Conservation (phyloP, 2,888 invertebrate species). For the Eurois occulta region DNA sequence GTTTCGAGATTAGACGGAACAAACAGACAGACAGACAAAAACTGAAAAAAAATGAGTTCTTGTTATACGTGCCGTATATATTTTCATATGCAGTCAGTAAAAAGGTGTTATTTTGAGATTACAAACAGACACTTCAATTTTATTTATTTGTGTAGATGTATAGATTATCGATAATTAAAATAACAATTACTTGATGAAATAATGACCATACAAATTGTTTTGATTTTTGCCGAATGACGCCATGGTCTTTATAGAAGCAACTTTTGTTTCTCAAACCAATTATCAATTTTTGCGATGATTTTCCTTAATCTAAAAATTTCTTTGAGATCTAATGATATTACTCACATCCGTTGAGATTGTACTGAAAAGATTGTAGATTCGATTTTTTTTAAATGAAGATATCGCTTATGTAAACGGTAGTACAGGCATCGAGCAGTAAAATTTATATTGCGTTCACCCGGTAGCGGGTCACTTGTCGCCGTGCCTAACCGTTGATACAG, state of each 20-base stretch:
- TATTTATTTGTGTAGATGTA: too few relatives aligned
- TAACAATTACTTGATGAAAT: conserved; percentile 49
- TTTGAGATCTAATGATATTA: neutral
- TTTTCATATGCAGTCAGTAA: too few relatives aligned
- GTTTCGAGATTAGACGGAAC: too few relatives aligned
- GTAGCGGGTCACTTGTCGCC: conserved; percentile 76
- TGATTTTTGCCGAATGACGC: conserved; percentile 16
- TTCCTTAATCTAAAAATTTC: neutral
- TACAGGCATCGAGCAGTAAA: conserved; percentile 77
- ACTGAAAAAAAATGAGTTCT: too few relatives aligned
- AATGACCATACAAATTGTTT: conserved; percentile 48
- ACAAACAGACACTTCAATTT: too few relatives aligned
- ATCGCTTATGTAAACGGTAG: conserved; percentile 68
- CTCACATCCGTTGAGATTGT: neutral
- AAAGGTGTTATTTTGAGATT: too few relatives aligned
- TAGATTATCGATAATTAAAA: conserved; percentile 37
- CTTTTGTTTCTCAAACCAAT: conserved; percentile 29
- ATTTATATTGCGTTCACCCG: conserved; percentile 79
- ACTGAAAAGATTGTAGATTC: neutral
- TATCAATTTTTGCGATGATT: conserved; percentile 13
- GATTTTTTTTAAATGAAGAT: conserved; percentile 7
- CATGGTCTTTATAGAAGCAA: conserved; percentile 7
- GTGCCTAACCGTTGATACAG: conserved; percentile 67
- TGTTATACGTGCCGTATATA: too few relatives aligned
- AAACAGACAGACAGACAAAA: too few relatives aligned